A percentile compares a stretch with the other conserved stretches of the same genome.
These are phyloP conservation scores for Actenoides lindsayi DNA, from an alignment of 2,113 vertebrate species.

Conservation along the genomic window DNA sequence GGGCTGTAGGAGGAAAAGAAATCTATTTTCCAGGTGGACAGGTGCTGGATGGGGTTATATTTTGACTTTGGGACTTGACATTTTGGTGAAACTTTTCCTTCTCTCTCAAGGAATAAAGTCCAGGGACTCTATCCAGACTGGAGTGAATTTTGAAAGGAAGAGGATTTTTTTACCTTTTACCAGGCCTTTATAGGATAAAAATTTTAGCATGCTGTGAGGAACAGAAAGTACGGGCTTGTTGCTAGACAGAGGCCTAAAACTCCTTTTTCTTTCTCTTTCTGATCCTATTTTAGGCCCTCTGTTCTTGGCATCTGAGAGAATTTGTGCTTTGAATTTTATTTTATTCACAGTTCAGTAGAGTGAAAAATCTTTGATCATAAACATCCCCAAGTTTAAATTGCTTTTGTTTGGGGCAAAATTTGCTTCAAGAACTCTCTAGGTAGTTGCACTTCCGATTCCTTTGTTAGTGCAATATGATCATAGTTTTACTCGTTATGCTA, in stretches of 20 bases:
- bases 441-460: background rate
- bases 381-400: background rate
- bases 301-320: background rate
- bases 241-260: background rate
- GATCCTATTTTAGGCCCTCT: background rate
- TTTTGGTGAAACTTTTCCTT: background rate
- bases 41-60: background rate
- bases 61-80: background rate
- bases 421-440: background rate
- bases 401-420: background rate
- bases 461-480: background rate
- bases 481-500: background rate
- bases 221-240: background rate
- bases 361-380: background rate
- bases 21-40: background rate
- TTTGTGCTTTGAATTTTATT: background rate
- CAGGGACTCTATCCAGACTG: background rate
- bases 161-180: background rate
- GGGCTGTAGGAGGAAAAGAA: background rate
- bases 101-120: background rate
- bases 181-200: background rate
- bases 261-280: conserved; percentile 11
- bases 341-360: background rate
- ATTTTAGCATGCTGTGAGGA: background rate
- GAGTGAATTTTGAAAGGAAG: background rate